phyloP scores from a whole-genome alignment of 2,888 invertebrate species.

The Theodoxus fluviatilis region DNA sequence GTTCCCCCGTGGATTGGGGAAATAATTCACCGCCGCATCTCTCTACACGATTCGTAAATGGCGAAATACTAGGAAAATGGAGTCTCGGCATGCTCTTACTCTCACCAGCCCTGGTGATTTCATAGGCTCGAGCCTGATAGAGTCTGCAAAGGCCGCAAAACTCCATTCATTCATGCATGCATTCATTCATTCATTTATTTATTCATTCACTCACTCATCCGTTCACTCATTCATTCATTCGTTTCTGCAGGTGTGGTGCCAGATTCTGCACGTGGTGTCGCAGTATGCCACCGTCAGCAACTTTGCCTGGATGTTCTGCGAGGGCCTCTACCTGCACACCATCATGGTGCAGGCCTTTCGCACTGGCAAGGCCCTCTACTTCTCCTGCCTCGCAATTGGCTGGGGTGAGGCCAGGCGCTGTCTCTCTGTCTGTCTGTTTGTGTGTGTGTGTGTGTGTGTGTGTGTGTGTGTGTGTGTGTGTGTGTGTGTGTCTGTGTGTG shows the following conservation, averaged over 20 bases:
- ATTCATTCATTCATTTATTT: no score
- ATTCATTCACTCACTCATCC: no score
- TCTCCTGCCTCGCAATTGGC: constrained; percentile 82
- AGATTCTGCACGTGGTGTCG: constrained; percentile 79
- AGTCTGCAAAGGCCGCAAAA: no score
- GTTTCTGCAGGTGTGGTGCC: constrained; percentile 77
- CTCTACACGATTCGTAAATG: no score
- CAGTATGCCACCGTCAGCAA: constrained; percentile 90
- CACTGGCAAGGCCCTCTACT: constrained; percentile 84
- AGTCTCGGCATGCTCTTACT: no score
- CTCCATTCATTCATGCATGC: no score
- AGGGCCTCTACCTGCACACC: constrained; percentile 75
- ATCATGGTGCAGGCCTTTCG: constrained; percentile 90
- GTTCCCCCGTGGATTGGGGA: no score
- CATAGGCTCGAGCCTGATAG: no score
- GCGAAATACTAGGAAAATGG: no score
- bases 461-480: constrained; percentile 24
- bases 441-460: constrained; percentile 19
- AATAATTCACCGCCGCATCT: no score
- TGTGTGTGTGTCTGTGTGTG: constrained; percentile 19
- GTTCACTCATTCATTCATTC: neutral
- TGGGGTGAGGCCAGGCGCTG: constrained; percentile 73
- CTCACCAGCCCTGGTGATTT: no score
- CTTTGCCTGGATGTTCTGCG: constrained; percentile 91
- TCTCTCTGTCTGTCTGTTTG: constrained; percentile 8